Percentiles rank a stretch among this genome's conserved stretches.
phyloP scores from a whole-genome alignment of 2,113 vertebrate species.

The Saguinus imperator region DNA sequence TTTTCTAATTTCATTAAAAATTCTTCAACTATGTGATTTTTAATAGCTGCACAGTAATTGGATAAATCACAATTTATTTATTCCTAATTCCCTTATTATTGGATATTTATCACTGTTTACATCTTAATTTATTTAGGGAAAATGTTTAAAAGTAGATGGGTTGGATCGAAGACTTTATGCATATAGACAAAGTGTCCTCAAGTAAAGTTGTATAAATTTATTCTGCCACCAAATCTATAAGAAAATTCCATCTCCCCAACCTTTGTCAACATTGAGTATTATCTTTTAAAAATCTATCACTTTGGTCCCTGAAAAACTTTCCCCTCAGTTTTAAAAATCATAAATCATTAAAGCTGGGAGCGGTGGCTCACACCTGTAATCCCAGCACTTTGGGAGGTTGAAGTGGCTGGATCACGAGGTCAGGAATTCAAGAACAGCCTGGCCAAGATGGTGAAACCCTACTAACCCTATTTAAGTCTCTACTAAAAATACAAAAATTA shows the following conservation, averaged over 20 bases:
- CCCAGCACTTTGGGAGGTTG: too few relatives aligned
- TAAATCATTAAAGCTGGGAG: background rate
- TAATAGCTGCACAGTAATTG: background rate
- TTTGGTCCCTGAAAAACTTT: background rate
- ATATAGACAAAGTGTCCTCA: constrained; percentile 15
- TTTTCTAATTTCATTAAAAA: constrained; percentile 22
- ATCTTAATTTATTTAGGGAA: constrained; percentile 35
- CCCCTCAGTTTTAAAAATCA: constrained; percentile 25
- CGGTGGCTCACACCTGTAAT: too few relatives aligned
- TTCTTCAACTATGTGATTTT: constrained; percentile 19
- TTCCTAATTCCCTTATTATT: background rate
- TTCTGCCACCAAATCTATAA: background rate
- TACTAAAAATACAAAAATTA: too few relatives aligned
- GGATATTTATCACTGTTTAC: constrained; percentile 27
- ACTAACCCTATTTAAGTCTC: too few relatives aligned
- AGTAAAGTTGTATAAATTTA: constrained; percentile 39
- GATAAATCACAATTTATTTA: constrained; percentile 21
- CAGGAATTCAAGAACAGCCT: too few relatives aligned
- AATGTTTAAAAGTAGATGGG: background rate
- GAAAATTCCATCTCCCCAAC: constrained; percentile 24
- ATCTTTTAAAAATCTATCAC: constrained; percentile 35
- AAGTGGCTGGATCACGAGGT: too few relatives aligned
- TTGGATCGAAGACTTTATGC: background rate
- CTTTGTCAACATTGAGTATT: background rate
- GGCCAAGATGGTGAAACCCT: too few relatives aligned